Conservation (phyloP, 2,113 vertebrate genomes). For the Nestor notabilis region DNA sequence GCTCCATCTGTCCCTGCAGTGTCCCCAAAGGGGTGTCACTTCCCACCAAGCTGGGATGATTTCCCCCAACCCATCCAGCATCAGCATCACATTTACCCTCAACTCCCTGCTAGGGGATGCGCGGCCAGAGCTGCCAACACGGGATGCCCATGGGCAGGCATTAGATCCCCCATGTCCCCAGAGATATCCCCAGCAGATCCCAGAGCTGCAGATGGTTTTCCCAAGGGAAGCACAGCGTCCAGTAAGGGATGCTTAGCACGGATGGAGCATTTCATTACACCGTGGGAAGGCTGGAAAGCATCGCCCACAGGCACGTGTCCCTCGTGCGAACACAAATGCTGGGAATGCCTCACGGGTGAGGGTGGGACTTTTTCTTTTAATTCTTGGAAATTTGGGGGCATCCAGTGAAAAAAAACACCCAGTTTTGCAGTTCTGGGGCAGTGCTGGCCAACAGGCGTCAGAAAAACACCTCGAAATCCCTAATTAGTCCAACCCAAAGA, state of each 20-base stretch:
- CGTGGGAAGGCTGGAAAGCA: conserved; percentile 14
- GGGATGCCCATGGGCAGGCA: fast-evolving
- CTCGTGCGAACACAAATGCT: neutral
- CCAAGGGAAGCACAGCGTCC: fast-evolving
- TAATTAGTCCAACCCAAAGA: neutral
- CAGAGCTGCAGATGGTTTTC: neutral
- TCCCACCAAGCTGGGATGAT: neutral
- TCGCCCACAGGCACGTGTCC: neutral
- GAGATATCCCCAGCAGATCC: neutral
- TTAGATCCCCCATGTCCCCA: fast-evolving
- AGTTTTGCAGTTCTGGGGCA: neutral
- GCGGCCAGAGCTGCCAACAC: neutral
- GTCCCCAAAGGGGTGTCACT: neutral
- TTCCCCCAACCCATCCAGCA: neutral
- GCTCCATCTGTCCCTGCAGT: neutral
- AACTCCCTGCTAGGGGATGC: fast-evolving
- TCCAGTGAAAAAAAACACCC: neutral
- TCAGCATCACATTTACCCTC: neutral
- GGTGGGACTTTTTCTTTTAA: neutral
- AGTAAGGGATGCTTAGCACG: neutral
- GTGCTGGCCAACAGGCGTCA: fast-evolving
- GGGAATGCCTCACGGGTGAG: neutral
- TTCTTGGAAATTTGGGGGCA: neutral
- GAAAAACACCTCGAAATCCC: neutral
- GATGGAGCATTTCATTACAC: neutral